Conservation (phyloP, 2,797 vertebrate species). For the Sandelia bainsii region DNA sequence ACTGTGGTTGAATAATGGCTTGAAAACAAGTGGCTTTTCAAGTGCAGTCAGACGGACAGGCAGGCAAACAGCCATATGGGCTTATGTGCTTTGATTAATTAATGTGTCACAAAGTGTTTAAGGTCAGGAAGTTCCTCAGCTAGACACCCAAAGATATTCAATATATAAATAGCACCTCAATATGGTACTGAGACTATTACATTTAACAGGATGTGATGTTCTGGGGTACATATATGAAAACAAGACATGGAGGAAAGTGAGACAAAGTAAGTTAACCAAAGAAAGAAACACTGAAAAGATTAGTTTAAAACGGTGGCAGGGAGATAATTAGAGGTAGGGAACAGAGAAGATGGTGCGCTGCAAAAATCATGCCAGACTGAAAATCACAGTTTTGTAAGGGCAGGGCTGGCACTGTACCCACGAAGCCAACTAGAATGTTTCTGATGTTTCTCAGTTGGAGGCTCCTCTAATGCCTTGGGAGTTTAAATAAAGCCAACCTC, state of each 20-base stretch:
- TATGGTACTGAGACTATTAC: background rate
- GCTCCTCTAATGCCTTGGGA: conserved; percentile 49
- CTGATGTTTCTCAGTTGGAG: conserved; percentile 45
- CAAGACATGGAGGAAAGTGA: background rate
- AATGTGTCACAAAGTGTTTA: conserved; percentile 44
- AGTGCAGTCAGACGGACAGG: conserved; percentile 9
- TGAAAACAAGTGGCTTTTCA: background rate
- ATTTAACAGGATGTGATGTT: background rate
- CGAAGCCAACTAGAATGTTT: background rate
- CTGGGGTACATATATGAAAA: background rate
- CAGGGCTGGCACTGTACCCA: conserved; percentile 10
- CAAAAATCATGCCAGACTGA: conserved; percentile 13
- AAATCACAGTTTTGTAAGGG: conserved; percentile 32
- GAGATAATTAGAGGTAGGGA: conserved; percentile 20
- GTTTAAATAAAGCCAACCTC: conserved; percentile 75
- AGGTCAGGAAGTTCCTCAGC: conserved; percentile 42
- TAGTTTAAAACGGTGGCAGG: background rate
- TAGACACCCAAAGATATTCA: conserved; percentile 9
- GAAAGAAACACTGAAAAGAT: background rate
- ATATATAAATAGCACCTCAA: background rate
- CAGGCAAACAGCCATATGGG: conserved; percentile 14
- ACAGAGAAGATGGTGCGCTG: conserved; percentile 4
- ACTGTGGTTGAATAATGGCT: background rate
- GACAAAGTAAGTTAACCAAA: background rate
- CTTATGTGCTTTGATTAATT: conserved; percentile 47